Evolutionary conservation across 2,888 invertebrate species (phyloP).

Genomic region (Pollenia griseotomentosa): DNA sequence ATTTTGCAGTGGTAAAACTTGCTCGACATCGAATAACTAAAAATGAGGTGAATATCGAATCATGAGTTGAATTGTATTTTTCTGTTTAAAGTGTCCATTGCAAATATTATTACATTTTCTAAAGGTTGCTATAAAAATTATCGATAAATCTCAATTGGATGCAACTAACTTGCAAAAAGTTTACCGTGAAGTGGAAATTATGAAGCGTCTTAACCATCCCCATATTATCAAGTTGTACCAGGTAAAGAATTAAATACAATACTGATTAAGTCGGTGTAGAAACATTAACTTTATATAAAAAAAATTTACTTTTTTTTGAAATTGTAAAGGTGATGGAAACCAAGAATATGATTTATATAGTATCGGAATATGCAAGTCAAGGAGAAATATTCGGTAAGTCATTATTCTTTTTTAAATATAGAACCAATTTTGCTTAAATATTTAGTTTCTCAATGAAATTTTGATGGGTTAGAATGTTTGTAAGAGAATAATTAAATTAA

Average conservation of each 20-base stretch:
- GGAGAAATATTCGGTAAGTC: slow-evolving; percentile 98
- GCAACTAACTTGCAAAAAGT: slow-evolving; percentile 96
- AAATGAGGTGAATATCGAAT: slow-evolving; percentile 91
- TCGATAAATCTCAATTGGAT: slow-evolving; percentile 96
- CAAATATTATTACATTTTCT: slow-evolving; percentile 75
- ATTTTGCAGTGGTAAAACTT: slow-evolving; percentile 99
- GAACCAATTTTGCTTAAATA: no score
- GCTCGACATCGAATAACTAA: slow-evolving; percentile 99
- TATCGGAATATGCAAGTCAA: slow-evolving; percentile 98
- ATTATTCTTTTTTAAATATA: slow-evolving; percentile 18
- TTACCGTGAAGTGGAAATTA: slow-evolving; percentile 98
- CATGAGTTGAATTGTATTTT: neutral
- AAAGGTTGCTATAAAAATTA: slow-evolving; percentile 98
- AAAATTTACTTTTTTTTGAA: neutral
- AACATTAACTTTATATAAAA: slow-evolving; percentile 36
- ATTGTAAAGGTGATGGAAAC: slow-evolving; percentile 96
- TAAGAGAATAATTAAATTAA: no score
- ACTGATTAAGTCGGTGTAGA: neutral
- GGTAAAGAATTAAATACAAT: slow-evolving; percentile 85
- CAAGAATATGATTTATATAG: slow-evolving; percentile 98
- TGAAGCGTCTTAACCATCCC: slow-evolving; percentile 98
- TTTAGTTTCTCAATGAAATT: no score
- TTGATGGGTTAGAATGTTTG: no score
- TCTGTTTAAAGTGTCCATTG: neutral
- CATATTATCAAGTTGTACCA: slow-evolving; percentile 99